Evolutionary conservation across 2,888 invertebrate genomes (phyloP), one percentile per base, ranked within the genome.

Genomic region (Slavum lentiscoides): DNA sequence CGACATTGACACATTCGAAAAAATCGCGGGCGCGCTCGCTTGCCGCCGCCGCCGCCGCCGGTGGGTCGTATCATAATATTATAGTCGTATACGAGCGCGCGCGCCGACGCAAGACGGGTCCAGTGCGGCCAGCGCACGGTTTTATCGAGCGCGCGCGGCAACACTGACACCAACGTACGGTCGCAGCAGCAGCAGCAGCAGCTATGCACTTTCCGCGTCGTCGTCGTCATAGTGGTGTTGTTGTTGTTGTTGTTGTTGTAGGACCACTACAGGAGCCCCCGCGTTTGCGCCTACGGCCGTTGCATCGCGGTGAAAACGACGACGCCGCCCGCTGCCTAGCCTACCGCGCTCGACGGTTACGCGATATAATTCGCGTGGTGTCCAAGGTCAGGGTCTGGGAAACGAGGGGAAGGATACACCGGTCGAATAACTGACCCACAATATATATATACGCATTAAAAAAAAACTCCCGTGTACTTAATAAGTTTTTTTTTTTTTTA

Each of bases 361-460:
- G 39, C 70, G 39, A 72, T 72, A 58, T 39, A 39, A 59, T 76
- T 68, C 80, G 64, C 64, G 15, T 80, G n/a, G 61, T n/a, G n/a
- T 43, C 80, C 72, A 62, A 66, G 80, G 80, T 80, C 80, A 80
- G 37, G 80, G 80, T 80, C 58, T 39, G 39, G 39, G 68, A n/a
- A 49, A 17, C 58, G 58, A 66, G 70, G 39, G 58, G 72, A 70
- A 64, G 64, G 58, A 70, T 43, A 80, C 80, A 62, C 64, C 11
- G 2, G 37, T 17, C 53, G 62, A 11, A 9, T 37, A 43, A 64
- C 53, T 58, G 64, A 77, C 62, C 68, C 70, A 39, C 15, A 49
- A 1, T 13, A 13, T 49, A 49, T 9, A 49, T 9, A 11, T 49
- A 49, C 9, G 39, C 39, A 13, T 13, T 8, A 3, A 30, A 30